Percentiles rank a stretch among this genome's conserved stretches.
phyloP scores from a whole-genome alignment of 1,140 invertebrate species.

The Aphis craccivora region DNA sequence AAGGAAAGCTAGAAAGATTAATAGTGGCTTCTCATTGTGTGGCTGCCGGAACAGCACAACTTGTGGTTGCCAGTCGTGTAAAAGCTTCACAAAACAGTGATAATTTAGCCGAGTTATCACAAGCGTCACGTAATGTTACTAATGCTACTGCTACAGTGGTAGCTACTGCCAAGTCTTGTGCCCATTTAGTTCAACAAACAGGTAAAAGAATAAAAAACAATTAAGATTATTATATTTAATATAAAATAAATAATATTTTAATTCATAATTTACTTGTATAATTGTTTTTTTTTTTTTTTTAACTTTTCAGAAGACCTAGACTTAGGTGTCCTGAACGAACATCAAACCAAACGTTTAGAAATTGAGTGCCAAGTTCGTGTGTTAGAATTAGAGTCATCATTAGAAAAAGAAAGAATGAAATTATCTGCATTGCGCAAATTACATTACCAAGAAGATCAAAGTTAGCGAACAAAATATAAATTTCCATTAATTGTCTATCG shows the following conservation, averaged over 20 bases:
- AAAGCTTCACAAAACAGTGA: constrained; percentile 85
- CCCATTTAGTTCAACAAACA: constrained; percentile 84
- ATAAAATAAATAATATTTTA: background rate
- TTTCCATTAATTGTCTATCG: background rate
- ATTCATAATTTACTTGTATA: background rate
- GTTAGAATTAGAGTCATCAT: constrained; percentile 87
- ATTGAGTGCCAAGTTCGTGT: constrained; percentile 95
- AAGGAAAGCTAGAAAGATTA: constrained; percentile 90
- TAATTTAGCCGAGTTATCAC: constrained; percentile 79
- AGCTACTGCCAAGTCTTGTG: constrained; percentile 88
- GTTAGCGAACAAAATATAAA: constrained; percentile 29
- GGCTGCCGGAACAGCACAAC: constrained; percentile 93
- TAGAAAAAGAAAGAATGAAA: constrained; percentile 85
- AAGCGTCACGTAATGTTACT: constrained; percentile 87
- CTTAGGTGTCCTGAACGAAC: constrained; percentile 85
- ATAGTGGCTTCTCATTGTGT: constrained; percentile 98
- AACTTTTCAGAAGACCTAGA: constrained; percentile 76
- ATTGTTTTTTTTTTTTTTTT: constrained; percentile 30
- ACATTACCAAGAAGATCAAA: constrained; percentile 82
- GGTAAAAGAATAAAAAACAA: constrained; percentile 66
- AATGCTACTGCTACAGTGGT: constrained; percentile 90
- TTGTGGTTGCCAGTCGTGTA: constrained; percentile 94
- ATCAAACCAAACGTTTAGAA: constrained; percentile 93
- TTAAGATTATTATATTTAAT: constrained; percentile 7
- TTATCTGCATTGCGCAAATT: constrained; percentile 86